Percentiles rank a stretch among this genome's conserved stretches.
These are phyloP conservation scores for Chromis chromis DNA, from an alignment of 2,797 vertebrate species.

Conservation along the genomic window DNA sequence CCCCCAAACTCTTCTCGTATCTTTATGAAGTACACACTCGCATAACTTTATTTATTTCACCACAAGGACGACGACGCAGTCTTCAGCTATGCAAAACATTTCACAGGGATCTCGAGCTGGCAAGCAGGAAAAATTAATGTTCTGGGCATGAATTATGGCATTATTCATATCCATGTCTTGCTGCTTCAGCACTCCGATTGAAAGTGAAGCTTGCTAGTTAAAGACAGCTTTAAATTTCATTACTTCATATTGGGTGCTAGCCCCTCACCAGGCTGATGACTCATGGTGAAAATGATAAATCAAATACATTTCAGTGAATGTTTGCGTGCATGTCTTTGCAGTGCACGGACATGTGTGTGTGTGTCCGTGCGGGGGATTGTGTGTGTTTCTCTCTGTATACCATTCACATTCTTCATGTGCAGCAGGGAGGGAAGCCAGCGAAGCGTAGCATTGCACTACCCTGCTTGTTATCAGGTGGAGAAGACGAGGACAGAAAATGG, in stretches of 20 bases:
- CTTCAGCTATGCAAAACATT: constrained; percentile 42
- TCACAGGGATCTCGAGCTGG: constrained; percentile 26
- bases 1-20: constrained; percentile 3
- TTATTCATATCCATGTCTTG: constrained; percentile 64
- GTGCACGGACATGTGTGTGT: neutral
- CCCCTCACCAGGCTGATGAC: constrained; percentile 57
- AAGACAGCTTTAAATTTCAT: constrained; percentile 62
- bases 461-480: constrained; percentile 69
- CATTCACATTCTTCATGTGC: constrained; percentile 54
- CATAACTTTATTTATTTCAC: constrained; percentile 21
- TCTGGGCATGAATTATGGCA: constrained; percentile 55
- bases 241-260: constrained; percentile 34
- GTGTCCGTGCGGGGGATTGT: neutral
- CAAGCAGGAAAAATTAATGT: constrained; percentile 43
- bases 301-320: constrained; percentile 23
- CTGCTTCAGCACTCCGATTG: constrained; percentile 62
- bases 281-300: constrained; percentile 59
- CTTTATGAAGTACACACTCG: constrained; percentile 19
- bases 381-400: constrained; percentile 23
- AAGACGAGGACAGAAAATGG: constrained; percentile 51
- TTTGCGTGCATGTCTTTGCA: neutral
- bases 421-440: constrained; percentile 42
- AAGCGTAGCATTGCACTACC: constrained; percentile 50
- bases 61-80: constrained; percentile 6
- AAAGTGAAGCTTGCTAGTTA: constrained; percentile 53